Evolutionary conservation across 2,797 vertebrate species (phyloP), one percentile per base, ranked within the genome.

Genomic region (Betta splendens): DNA sequence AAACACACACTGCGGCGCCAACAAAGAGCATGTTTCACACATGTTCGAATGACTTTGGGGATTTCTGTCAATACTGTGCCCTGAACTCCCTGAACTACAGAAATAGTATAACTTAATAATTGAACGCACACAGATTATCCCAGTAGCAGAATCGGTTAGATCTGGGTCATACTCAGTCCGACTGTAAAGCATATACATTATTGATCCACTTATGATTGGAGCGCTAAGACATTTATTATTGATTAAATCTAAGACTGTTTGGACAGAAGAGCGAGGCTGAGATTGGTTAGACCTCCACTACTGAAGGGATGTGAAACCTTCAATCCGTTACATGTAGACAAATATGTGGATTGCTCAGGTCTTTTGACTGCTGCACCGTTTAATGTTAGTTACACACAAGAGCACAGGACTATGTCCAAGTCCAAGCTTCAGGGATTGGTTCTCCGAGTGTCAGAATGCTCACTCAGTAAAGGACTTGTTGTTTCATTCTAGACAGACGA

Each of bases 401-500:
- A 13, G 12, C 9, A 31, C 17, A 23, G 23, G 35, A 72, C 18
- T 1, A 0, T 43, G 31, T 13, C 44, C 16, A 49, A 21, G 43
- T 13, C 29, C 17, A 61, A 50, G 44, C 38, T 46, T 48, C 0
- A 39, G 28, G 26, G 51, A 20, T 26, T 9, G 21, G 58, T 48
- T n/a, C n/a, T n/a, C n/a, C n/a, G n/a, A n/a, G n/a, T n/a, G n/a
- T n/a, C n/a, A n/a, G n/a, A n/a, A n/a, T n/a, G n/a, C n/a, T n/a
- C n/a, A n/a, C n/a, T n/a, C n/a, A n/a, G n/a, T n/a, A n/a, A n/a
- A n/a, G n/a, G n/a, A n/a, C n/a, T n/a, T n/a, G n/a, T n/a, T 53
- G 69, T 69, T 63, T 69, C 37, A 80, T 11, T 73, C 66, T 45
- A 69, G 69, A 68, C 69, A 60, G 51, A 58, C 5, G 23, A 72